Evolutionary conservation across 2,113 vertebrate species (phyloP), one percentile per base, ranked within the genome.

Genomic region (Sus scrofa): DNA sequence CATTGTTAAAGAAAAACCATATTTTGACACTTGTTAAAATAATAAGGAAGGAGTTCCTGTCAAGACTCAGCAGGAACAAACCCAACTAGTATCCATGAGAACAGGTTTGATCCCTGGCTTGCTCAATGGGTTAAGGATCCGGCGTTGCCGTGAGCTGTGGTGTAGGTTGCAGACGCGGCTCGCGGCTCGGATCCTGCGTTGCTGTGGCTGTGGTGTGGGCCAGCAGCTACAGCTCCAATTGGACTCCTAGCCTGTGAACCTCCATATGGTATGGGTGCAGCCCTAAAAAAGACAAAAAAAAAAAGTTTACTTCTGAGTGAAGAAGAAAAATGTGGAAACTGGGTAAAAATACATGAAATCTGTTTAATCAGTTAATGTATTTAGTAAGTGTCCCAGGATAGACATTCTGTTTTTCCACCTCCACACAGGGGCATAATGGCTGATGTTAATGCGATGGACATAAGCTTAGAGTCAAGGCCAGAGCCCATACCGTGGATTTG

Each of bases 1-100:
- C n/a, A 78, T 62, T 50, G 14, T 82, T 58, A 54, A 90, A 86
- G 19, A 85, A 89, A 96, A 92, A 73, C 10, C 65, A 44, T 77
- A 77, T 34, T 85, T 37, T 34, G n/a, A 82, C 24, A 56, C 24
- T 85, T 94, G 58, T 83, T 71, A 67, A 77, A 62, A 68, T 30
- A 79, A 30, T 65, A 74, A 32, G 13, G 54, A 71, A 95, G 50
- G 44, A 44, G 44, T 44, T 44, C 44, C 44, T 44, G 44, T 44
- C 44, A 44, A 6, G 44, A 44, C 44, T 44, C 44, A 44, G 44
- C 44, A 44, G 44, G 4, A 44, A 44, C 44, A 44, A 44, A 44
- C 44, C 44, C 44, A 44, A 44, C 44, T 44, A 44, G 44, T 44
- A 44, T 44, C 44, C 44, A 44, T 44, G 44, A 44, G 44, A 4